Evolutionary conservation across 2,113 vertebrate species (phyloP).

Genomic region (Zapornia atra): DNA sequence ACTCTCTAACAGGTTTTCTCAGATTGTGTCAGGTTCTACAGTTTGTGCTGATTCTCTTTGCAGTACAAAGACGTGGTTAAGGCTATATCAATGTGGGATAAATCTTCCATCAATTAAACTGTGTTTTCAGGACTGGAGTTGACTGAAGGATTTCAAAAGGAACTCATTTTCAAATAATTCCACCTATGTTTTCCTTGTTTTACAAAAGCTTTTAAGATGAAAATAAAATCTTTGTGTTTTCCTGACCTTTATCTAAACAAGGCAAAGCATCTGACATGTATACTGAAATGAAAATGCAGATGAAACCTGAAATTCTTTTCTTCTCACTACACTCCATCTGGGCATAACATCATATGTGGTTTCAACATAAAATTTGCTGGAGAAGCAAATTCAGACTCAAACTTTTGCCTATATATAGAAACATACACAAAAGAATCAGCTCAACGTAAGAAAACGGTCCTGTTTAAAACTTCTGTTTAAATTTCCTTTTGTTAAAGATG

Average conservation of each 20-base stretch:
- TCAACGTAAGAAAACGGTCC: not conserved
- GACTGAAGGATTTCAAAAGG: not conserved
- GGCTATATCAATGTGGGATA: not conserved
- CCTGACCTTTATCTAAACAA: slow-evolving; percentile 44
- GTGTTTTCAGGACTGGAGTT: not conserved
- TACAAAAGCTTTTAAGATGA: not conserved
- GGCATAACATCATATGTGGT: not conserved
- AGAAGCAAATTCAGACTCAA: not conserved
- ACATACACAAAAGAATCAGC: not conserved
- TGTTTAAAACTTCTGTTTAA: not conserved
- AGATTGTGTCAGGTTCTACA: not conserved
- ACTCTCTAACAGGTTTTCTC: not conserved
- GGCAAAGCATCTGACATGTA: slow-evolving; percentile 10
- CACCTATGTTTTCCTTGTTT: not conserved
- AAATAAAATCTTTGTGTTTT: not conserved
- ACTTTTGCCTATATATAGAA: not conserved
- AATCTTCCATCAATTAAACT: not conserved
- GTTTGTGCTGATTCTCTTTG: not conserved
- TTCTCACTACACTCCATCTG: not conserved
- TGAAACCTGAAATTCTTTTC: slow-evolving; percentile 28
- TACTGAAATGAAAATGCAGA: slow-evolving; percentile 12
- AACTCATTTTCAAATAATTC: not conserved
- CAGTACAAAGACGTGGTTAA: not conserved
- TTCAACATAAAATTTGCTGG: not conserved
- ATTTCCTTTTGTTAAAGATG: not conserved